A percentile compares a stretch with the other conserved stretches of the same genome.
phyloP scores from a whole-genome alignment of 2,113 vertebrate genomes.

The Noctilio leporinus region DNA sequence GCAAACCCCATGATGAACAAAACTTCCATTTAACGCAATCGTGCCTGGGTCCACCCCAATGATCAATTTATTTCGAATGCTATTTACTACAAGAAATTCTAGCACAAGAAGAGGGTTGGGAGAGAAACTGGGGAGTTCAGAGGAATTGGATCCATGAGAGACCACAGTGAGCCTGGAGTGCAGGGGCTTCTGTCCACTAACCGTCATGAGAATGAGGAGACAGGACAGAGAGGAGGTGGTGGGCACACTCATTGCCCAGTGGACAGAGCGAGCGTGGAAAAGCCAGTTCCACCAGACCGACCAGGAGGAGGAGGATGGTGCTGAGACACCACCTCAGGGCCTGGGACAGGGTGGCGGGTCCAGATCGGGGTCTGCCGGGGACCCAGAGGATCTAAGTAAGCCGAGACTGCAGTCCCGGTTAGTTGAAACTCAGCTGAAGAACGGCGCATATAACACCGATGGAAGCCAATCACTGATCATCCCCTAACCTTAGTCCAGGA shows the following conservation, averaged over 20 bases:
- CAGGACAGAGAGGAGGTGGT: rapidly evolving
- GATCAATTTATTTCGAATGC: neutral
- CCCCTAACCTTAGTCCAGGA: neutral
- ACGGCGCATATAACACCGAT: rapidly evolving
- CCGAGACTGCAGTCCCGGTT: neutral
- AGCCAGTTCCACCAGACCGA: too few species aligned
- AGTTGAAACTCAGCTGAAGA: neutral
- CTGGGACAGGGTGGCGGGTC: neutral
- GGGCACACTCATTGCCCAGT: rapidly evolving
- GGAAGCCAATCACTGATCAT: rapidly evolving
- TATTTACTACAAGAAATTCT: neutral
- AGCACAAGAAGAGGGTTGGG: neutral
- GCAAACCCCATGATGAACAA: neutral
- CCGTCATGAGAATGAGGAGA: rapidly evolving
- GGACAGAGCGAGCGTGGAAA: neutral
- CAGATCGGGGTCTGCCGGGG: rapidly evolving
- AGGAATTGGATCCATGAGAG: neutral
- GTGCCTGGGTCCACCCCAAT: neutral
- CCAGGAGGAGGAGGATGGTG: neutral
- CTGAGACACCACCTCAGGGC: neutral
- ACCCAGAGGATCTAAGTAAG: neutral
- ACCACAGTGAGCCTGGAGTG: too few species aligned
- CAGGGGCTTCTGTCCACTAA: rapidly evolving
- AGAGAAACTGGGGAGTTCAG: neutral
- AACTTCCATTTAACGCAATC: neutral